Percentiles rank a stretch among this genome's conserved stretches.
phyloP scores from a whole-genome alignment of 2,113 vertebrate genomes.

The Mus spicilegus region DNA sequence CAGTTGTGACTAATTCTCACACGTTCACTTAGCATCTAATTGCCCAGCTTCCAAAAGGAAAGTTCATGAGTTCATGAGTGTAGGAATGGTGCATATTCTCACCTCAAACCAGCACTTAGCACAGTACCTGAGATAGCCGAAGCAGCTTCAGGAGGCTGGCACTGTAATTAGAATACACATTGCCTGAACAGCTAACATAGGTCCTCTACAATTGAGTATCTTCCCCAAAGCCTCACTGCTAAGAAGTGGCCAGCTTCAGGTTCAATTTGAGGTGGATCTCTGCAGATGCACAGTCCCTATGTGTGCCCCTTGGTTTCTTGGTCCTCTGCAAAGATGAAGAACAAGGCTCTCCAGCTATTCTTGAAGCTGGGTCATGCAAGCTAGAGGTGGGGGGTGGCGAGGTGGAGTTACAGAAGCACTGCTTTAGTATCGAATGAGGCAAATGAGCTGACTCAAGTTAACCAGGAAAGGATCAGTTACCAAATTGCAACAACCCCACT shows the following conservation, averaged over 20 bases:
- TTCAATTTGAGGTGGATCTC: slow-evolving; percentile 16
- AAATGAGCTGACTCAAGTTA: slow-evolving; percentile 74
- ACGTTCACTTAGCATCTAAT: slow-evolving; percentile 11
- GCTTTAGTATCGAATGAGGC: slow-evolving; percentile 64
- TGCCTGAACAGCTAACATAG: not conserved
- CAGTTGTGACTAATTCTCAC: slow-evolving; percentile 16
- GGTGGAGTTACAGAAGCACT: slow-evolving; percentile 67
- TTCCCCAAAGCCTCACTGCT: not conserved
- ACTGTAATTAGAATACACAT: not conserved
- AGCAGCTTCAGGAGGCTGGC: not conserved
- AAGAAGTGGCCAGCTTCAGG: not conserved
- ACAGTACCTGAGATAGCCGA: not conserved
- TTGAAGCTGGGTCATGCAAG: slow-evolving; percentile 67
- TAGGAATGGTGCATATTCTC: not conserved
- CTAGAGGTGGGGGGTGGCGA: slow-evolving; percentile 42
- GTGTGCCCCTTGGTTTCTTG: slow-evolving; percentile 49
- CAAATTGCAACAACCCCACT: slow-evolving; percentile 80
- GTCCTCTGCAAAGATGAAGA: slow-evolving; percentile 53
- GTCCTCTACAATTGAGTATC: not conserved
- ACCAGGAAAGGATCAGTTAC: slow-evolving; percentile 79
- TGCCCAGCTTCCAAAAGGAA: not conserved
- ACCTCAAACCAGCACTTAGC: not conserved
- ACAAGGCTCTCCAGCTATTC: slow-evolving; percentile 64
- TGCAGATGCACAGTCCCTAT: not conserved
- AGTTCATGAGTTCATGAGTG: not conserved